A percentile compares a stretch with the other conserved stretches of the same genome.
These are phyloP conservation scores for Equus przewalskii DNA, from an alignment of 2,113 vertebrate species.

Conservation along the genomic window DNA sequence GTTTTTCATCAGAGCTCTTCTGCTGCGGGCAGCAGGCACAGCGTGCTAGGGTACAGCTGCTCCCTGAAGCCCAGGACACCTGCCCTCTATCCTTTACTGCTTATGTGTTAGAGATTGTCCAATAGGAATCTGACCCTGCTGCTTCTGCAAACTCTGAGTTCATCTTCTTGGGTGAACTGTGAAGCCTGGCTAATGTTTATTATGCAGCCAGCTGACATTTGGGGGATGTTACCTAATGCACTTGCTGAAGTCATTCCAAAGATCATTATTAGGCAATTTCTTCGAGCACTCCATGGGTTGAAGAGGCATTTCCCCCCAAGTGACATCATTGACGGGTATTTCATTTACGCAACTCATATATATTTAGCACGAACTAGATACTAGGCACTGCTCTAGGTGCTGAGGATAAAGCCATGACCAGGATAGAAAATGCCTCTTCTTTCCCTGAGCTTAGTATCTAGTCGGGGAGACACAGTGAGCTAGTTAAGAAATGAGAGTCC, in stretches of 20 bases:
- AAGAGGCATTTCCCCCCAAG: slow-evolving; percentile 51
- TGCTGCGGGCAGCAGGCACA: slow-evolving; percentile 13
- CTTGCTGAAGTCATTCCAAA: slow-evolving; percentile 79
- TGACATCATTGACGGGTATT: slow-evolving; percentile 64
- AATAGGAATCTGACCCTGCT: neutral
- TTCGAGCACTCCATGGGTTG: slow-evolving; percentile 36
- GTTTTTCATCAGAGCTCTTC: slow-evolving; percentile 69
- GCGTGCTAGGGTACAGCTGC: neutral
- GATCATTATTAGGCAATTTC: slow-evolving; percentile 67
- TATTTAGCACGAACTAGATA: slow-evolving; percentile 35
- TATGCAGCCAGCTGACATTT: neutral
- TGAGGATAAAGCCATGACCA: neutral
- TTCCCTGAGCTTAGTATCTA: neutral
- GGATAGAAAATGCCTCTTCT: neutral
- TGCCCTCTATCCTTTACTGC: slow-evolving; percentile 24
- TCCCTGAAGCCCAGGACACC: slow-evolving; percentile 41
- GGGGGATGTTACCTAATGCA: slow-evolving; percentile 70
- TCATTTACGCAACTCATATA: slow-evolving; percentile 33
- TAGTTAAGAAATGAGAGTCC: neutral
- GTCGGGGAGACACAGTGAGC: neutral
- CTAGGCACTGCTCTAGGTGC: neutral
- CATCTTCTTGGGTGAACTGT: slow-evolving; percentile 45
- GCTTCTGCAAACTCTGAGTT: slow-evolving; percentile 41
- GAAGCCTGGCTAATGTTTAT: slow-evolving; percentile 49
- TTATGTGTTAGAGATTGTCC: neutral